These are phyloP conservation scores for Strigops habroptila DNA, from an alignment of 2,113 vertebrate species.

Conservation along the genomic window DNA sequence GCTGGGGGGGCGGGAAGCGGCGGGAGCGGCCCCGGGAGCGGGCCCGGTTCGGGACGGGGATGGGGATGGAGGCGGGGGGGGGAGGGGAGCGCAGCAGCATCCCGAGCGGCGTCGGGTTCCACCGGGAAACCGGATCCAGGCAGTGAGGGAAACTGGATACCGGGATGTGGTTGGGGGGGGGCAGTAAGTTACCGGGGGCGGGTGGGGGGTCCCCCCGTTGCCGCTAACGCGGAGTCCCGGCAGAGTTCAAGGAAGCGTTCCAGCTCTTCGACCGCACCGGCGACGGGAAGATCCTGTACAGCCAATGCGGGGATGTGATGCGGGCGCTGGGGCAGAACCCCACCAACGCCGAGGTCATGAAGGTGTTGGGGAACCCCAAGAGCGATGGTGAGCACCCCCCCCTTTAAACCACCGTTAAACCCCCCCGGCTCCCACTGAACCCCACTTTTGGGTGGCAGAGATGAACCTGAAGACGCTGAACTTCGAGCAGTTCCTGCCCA, in stretches of 20 bases:
- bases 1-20: too few species aligned
- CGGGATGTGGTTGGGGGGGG: background rate
- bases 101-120: background rate
- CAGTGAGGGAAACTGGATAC: background rate
- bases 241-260: conserved; percentile 93
- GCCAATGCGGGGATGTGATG: conserved; percentile 91
- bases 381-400: conserved; percentile 80
- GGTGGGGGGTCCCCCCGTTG: too few species aligned
- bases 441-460: too few species aligned
- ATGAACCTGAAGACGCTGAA: conserved; percentile 88
- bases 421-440: too few species aligned
- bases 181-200: too few species aligned
- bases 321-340: conserved; percentile 92
- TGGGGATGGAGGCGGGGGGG: too few species aligned
- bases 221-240: too few species aligned
- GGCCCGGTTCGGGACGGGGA: too few species aligned
- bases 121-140: background rate
- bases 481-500: conserved; percentile 93
- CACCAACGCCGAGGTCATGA: conserved; percentile 90
- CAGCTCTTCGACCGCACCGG: conserved; percentile 88
- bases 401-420: too few species aligned
- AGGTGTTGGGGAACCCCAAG: conserved; percentile 91
- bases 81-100: background rate
- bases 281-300: conserved; percentile 89
- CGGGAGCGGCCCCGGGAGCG: too few species aligned